Percentiles rank a stretch among this genome's conserved stretches.
Evolutionary conservation across 2,113 vertebrate genomes (phyloP).

Genomic region (Theropithecus gelada): DNA sequence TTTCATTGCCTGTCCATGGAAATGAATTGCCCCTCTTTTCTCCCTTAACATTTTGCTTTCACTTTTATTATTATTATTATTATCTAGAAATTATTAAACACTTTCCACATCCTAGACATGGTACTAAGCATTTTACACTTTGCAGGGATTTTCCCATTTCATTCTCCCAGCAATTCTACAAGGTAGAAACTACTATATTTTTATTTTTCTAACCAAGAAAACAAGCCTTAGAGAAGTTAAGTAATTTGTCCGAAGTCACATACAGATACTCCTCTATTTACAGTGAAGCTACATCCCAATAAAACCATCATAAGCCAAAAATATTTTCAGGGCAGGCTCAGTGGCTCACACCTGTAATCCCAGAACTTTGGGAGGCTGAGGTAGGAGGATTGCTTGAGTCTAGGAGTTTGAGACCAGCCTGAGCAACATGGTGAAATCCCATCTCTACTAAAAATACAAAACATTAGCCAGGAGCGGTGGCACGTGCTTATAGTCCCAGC

Average conservation of each 20-base stretch:
- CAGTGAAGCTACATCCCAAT: not conserved
- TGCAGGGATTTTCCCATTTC: conserved; percentile 11
- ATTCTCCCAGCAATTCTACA: not conserved
- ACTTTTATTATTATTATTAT: not conserved
- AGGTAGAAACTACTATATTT: not conserved
- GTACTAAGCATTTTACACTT: not conserved
- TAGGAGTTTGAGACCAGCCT: not conserved
- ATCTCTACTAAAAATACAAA: no score
- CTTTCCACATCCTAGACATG: not conserved
- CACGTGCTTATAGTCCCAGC: no score
- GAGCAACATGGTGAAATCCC: no score
- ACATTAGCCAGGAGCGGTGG: no score
- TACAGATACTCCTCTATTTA: not conserved
- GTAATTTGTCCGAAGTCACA: conserved; percentile 1
- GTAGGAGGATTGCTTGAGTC: not conserved
- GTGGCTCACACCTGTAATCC: not conserved
- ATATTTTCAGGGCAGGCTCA: not conserved
- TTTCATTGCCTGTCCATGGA: not conserved
- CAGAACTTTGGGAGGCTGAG: not conserved
- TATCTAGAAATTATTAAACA: not conserved
- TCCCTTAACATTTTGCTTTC: not conserved
- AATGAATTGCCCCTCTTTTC: not conserved
- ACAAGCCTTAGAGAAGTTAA: conserved; percentile 8
- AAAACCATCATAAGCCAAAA: not conserved
- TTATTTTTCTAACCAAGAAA: conserved; percentile 25